phyloP scores from a whole-genome alignment of 2,113 vertebrate genomes.

The Caranx melampygus region DNA sequence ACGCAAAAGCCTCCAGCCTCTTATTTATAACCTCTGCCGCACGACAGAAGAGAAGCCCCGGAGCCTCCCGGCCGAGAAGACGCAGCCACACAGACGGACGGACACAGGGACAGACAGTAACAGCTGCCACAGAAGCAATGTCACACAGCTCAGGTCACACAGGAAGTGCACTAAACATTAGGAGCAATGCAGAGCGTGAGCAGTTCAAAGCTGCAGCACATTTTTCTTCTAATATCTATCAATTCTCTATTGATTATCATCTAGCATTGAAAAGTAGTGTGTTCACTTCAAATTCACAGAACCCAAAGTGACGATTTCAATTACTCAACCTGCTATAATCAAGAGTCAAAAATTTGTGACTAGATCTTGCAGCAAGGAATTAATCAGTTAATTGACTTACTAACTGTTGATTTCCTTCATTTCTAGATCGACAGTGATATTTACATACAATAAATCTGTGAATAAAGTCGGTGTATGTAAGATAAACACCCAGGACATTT shows the following conservation, averaged over 20 bases:
- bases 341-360: background rate
- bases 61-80: constrained; percentile 47
- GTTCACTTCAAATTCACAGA: too few relatives aligned
- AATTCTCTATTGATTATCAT: background rate
- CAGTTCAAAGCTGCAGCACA: background rate
- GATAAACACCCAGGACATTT: too few relatives aligned
- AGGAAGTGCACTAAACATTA: constrained; percentile 24
- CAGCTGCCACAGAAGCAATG: constrained; percentile 68
- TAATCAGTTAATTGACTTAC: background rate
- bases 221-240: background rate
- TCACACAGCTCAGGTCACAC: constrained; percentile 50
- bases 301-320: background rate
- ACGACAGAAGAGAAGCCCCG: constrained; percentile 60
- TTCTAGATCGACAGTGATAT: background rate
- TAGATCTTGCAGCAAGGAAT: background rate
- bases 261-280: background rate
- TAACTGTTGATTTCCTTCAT: background rate
- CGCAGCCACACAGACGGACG: constrained; percentile 63
- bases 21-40: constrained; percentile 80
- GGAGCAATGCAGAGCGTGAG: constrained; percentile 20
- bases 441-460: background rate
- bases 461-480: background rate
- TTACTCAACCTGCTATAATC: background rate
- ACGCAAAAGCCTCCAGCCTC: constrained; percentile 55
- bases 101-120: constrained; percentile 55